Evolutionary conservation across 2,797 vertebrate genomes (phyloP).

Genomic region (Delichon dasypus): DNA sequence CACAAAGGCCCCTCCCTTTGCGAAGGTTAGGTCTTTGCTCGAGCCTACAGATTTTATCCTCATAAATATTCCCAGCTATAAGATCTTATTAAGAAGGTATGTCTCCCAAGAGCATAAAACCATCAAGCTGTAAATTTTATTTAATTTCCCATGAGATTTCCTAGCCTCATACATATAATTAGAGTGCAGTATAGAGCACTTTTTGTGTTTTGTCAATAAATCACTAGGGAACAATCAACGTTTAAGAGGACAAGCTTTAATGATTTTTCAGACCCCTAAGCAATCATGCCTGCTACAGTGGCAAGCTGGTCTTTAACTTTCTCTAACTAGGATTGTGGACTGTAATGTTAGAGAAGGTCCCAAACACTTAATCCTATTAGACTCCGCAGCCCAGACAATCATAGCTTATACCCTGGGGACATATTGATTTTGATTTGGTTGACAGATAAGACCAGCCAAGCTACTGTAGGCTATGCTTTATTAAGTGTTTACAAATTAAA

Average conservation of each 20-base stretch:
- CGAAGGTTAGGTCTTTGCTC: constrained; percentile 81
- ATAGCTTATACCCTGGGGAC: constrained; percentile 67
- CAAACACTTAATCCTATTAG: constrained; percentile 80
- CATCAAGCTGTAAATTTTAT: constrained; percentile 96
- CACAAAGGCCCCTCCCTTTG: constrained; percentile 47
- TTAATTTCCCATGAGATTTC: constrained; percentile 96
- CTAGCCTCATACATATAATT: constrained; percentile 98
- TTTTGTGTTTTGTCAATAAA: constrained; percentile 96
- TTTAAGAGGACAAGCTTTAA: constrained; percentile 92
- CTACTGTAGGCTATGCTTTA: constrained; percentile 76
- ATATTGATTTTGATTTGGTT: constrained; percentile 79
- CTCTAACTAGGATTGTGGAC: constrained; percentile 88
- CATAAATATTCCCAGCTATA: constrained; percentile 93
- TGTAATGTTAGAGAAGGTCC: constrained; percentile 76
- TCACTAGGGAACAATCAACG: constrained; percentile 93
- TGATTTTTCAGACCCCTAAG: constrained; percentile 94
- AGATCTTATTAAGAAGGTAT: constrained; percentile 97
- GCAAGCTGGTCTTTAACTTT: constrained; percentile 91
- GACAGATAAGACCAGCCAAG: constrained; percentile 71
- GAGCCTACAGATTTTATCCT: constrained; percentile 84
- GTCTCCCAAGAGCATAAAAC: constrained; percentile 90
- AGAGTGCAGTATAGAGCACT: constrained; percentile 91
- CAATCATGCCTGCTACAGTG: constrained; percentile 80
- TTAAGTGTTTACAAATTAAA: constrained; percentile 84
- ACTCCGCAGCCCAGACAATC: constrained; percentile 78